A percentile compares a stretch with the other conserved stretches of the same genome.
Conservation (phyloP, 2,113 vertebrate genomes). For the Muscicapa adusta region DNA sequence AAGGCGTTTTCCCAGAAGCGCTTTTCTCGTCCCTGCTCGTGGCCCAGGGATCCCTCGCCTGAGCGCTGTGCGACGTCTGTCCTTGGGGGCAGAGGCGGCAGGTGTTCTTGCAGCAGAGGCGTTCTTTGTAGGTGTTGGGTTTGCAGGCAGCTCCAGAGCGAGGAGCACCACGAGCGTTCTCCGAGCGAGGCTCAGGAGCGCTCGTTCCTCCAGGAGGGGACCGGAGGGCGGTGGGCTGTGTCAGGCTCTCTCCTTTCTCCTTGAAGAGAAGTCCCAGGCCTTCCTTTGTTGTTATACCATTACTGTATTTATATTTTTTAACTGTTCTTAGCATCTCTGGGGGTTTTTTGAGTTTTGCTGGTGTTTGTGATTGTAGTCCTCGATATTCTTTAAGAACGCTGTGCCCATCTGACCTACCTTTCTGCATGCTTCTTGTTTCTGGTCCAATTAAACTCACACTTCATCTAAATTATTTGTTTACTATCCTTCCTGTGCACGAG, state of each 20-base stretch:
- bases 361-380: background rate
- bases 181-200: fast-evolving
- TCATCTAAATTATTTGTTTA: background rate
- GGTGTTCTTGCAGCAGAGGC: background rate
- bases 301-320: background rate
- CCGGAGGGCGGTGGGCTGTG: fast-evolving
- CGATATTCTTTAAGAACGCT: background rate
- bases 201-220: too few species aligned
- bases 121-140: fast-evolving
- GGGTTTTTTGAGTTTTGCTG: fast-evolving
- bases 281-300: background rate
- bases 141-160: fast-evolving
- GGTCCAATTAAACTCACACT: background rate
- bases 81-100: fast-evolving
- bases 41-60: background rate
- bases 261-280: background rate
- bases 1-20: background rate
- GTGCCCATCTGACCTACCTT: background rate
- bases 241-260: background rate
- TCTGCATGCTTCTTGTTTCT: background rate
- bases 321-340: fast-evolving
- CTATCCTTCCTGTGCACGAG: background rate
- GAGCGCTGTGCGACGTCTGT: too few species aligned
- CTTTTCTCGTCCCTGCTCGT: background rate
- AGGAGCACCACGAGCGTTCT: fast-evolving